Conservation (phyloP, 1,140 invertebrate genomes). For the Monochamus saltuarius region DNA sequence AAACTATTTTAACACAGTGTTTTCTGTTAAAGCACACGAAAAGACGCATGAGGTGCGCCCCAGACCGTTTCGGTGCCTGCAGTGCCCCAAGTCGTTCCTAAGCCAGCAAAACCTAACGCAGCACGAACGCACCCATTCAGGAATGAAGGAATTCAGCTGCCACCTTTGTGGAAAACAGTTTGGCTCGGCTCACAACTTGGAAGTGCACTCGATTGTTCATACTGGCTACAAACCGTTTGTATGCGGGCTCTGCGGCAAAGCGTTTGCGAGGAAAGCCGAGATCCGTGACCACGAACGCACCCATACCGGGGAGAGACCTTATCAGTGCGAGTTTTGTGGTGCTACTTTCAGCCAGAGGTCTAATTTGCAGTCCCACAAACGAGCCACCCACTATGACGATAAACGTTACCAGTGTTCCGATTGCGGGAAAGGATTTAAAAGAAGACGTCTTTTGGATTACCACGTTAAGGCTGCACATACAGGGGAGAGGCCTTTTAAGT, state of each 20-base stretch:
- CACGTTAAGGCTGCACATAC: slow-evolving; percentile 81
- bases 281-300: slow-evolving; percentile 77
- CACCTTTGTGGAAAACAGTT: slow-evolving; percentile 76
- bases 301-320: slow-evolving; percentile 81
- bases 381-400: slow-evolving; percentile 76
- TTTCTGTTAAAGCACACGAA: slow-evolving; percentile 60
- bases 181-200: slow-evolving; percentile 71
- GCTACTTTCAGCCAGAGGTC: slow-evolving; percentile 74
- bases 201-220: slow-evolving; percentile 67
- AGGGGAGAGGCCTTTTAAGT: slow-evolving; percentile 75
- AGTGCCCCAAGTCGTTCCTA: slow-evolving; percentile 73
- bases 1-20: no score
- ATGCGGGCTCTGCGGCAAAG: slow-evolving; percentile 71
- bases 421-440: slow-evolving; percentile 69
- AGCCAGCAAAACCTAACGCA: slow-evolving; percentile 73
- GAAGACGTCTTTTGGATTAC: slow-evolving; percentile 71
- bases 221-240: slow-evolving; percentile 70
- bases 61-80: slow-evolving; percentile 65
- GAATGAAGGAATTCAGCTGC: slow-evolving; percentile 70
- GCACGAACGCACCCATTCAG: slow-evolving; percentile 70
- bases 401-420: slow-evolving; percentile 68
- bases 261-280: slow-evolving; percentile 73
- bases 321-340: slow-evolving; percentile 77
- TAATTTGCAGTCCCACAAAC: slow-evolving; percentile 77
- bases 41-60: slow-evolving; percentile 71